Evolutionary conservation across 2,888 invertebrate species (phyloP).

Genomic region (Diadromus collaris): DNA sequence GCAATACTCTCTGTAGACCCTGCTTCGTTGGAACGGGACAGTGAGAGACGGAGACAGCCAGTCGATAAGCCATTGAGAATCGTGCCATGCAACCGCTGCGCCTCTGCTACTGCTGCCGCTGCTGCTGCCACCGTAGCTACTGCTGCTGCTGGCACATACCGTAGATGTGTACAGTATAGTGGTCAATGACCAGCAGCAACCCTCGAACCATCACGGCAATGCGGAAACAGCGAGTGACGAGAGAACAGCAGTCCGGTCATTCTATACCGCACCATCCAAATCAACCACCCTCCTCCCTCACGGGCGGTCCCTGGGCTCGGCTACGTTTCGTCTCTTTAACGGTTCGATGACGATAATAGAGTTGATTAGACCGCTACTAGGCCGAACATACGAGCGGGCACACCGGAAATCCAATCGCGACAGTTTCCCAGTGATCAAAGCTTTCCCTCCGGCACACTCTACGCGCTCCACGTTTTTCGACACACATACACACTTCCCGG

Average conservation of each 20-base stretch:
- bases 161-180: conserved; percentile 15
- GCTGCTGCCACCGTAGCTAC: conserved; percentile 2
- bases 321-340: conserved; percentile 48
- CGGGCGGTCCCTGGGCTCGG: not conserved
- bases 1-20: conserved; percentile 1
- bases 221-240: conserved; percentile 40
- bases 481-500: conserved; percentile 19
- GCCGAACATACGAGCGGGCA: conserved; percentile 24
- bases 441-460: not conserved
- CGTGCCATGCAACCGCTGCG: not conserved
- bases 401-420: conserved; percentile 46
- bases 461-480: not conserved
- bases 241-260: conserved; percentile 24
- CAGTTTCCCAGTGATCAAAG: conserved; percentile 48
- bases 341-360: conserved; percentile 52
- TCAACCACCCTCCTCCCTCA: conserved; percentile 13
- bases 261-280: conserved; percentile 40
- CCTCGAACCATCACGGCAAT: conserved; percentile 42
- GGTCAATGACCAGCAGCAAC: conserved; percentile 31
- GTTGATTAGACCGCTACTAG: conserved; percentile 54
- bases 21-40: not conserved
- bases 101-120: not conserved
- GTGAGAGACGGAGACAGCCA: not conserved
- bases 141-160: conserved; percentile 13
- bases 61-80: conserved; percentile 33